Percentiles rank a stretch among this genome's conserved stretches.
Evolutionary conservation across 2,888 invertebrate species (phyloP).

Genomic region (Diaprepes abbreviatus): DNA sequence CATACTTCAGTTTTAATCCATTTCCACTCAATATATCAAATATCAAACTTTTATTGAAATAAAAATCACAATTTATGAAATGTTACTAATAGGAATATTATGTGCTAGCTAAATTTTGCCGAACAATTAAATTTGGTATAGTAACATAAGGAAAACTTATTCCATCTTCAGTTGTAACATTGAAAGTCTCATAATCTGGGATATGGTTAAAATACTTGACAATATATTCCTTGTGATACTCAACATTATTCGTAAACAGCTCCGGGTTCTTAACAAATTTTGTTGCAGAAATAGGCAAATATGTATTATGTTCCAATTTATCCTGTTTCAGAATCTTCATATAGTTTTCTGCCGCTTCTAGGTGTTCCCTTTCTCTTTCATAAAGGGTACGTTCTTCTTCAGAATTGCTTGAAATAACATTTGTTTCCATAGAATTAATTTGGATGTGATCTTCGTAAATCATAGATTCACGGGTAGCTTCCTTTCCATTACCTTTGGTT

Average conservation of each 20-base stretch:
- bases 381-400: slow-evolving; percentile 37
- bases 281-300: slow-evolving; percentile 55
- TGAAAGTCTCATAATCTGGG: slow-evolving; percentile 56
- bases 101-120: slow-evolving; percentile 24
- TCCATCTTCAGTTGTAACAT: slow-evolving; percentile 57
- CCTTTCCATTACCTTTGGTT: neutral
- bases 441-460: neutral
- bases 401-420: slow-evolving; percentile 23
- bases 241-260: slow-evolving; percentile 55
- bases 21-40: too few species aligned
- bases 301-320: slow-evolving; percentile 44
- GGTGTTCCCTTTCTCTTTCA: slow-evolving; percentile 33
- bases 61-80: too few species aligned
- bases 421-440: neutral
- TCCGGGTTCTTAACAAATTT: slow-evolving; percentile 57
- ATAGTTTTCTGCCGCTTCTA: slow-evolving; percentile 38
- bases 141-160: slow-evolving; percentile 58
- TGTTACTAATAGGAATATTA: too few species aligned
- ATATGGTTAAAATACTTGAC: slow-evolving; percentile 58
- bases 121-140: slow-evolving; percentile 44
- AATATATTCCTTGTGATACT: slow-evolving; percentile 59
- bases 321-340: slow-evolving; percentile 18
- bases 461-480: neutral
- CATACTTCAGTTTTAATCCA: too few species aligned
- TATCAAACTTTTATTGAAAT: too few species aligned